A percentile compares a stretch with the other conserved stretches of the same genome.
Evolutionary conservation across 2,113 vertebrate species (phyloP).

Genomic region (Paradoxurus hermaphroditus): DNA sequence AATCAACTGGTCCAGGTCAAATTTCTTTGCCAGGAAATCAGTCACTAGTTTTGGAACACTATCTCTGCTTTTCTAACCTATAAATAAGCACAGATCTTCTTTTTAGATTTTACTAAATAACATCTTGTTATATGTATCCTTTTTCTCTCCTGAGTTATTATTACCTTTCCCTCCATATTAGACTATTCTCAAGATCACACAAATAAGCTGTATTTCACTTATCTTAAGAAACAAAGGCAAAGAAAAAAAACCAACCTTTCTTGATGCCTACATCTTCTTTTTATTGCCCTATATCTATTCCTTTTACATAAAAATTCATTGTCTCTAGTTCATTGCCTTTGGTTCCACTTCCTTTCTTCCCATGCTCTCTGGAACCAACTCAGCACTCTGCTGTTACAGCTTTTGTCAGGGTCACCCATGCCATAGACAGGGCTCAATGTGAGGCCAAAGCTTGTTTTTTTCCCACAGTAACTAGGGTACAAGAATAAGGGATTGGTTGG

Average conservation of each 20-base stretch:
- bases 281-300: neutral
- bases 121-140: neutral
- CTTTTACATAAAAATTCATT: neutral
- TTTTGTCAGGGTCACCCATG: neutral
- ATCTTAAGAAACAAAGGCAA: neutral
- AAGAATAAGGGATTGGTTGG: neutral
- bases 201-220: neutral
- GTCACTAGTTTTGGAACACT: slow-evolving; percentile 85
- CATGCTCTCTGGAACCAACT: neutral
- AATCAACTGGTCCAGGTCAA: slow-evolving; percentile 88
- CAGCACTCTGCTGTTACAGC: too few relatives aligned
- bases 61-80: slow-evolving; percentile 74
- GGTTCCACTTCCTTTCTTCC: neutral
- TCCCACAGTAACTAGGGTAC: neutral
- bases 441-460: neutral
- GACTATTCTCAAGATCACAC: neutral
- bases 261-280: neutral
- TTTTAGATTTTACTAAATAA: neutral
- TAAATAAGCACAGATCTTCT: neutral
- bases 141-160: neutral
- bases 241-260: neutral
- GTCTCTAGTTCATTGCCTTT: neutral
- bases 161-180: neutral
- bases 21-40: slow-evolving; percentile 88
- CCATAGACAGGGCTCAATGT: neutral